Base-by-base conservation (phyloP, 2,113 vertebrate genomes). In the Thryonomys swinderianus region DNA sequence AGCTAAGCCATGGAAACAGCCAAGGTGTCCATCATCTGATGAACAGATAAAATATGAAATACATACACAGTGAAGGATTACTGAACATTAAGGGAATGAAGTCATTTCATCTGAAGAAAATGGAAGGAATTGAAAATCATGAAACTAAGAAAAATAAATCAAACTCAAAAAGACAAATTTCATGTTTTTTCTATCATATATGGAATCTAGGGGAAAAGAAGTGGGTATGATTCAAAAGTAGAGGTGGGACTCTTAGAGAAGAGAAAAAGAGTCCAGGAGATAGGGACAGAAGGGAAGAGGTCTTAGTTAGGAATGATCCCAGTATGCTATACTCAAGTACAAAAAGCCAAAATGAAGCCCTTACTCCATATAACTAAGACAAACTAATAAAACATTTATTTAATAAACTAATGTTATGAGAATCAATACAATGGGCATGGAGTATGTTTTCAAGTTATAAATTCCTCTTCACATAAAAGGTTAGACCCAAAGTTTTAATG, bases 401-500 rank as follows among this genome's bases (percentile, higher is more conserved):
- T 1, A 87, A 48, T 79, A 21, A 95, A 84, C 67, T 53, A 88
- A 86, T 82, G 40, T 66, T 85, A 83, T 55, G 37, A 95, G 16
- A 34, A n/a, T 69, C 74, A 83, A 84, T 27, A 85, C 73, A 82
- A 80, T 37, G 57, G 42, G 2, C 61, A 91, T 23, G 16, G 34
- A 66, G 14, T 55, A 5, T 23, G 45, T 71, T 93, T 64, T 81
- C n/a, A 81, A 85, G 85, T n/a, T 55, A 92, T 32, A 96, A 92
- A 85, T n/a, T 17, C 40, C 55, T 92, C 78, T 88, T 59, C 37
- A 91, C 8, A 48, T 73, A 91, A 91, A 86, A 96, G 25, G n/a
- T 57, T 62, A 76, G 51, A 82, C 18, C 37, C 25, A 93, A 32
- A 53, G 59, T 64, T 89, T 66, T 92, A 71, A n/a, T 71, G 61